These are phyloP conservation scores for Gnatocerus cornutus DNA, from an alignment of 2,888 invertebrate species.

Conservation along the genomic window DNA sequence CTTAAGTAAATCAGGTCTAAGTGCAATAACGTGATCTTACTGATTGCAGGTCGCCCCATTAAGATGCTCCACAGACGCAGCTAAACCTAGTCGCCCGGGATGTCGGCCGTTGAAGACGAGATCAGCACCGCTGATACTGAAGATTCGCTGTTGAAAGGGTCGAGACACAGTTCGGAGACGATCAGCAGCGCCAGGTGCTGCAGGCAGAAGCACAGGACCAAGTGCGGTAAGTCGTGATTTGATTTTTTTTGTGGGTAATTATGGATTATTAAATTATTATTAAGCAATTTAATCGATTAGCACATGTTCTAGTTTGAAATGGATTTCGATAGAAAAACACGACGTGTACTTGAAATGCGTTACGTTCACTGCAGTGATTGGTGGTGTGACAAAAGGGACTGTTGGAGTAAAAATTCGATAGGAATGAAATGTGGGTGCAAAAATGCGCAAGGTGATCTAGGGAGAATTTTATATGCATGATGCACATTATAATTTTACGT, in stretches of 20 bases:
- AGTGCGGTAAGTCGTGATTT: constrained; percentile 12
- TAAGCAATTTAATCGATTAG: constrained; percentile 31
- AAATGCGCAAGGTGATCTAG: constrained; percentile 10
- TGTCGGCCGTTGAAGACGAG: constrained; percentile 37
- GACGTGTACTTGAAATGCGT: constrained; percentile 30
- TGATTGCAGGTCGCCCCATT: constrained; percentile 32
- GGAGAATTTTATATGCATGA: neutral
- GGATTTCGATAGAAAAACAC: constrained; percentile 28
- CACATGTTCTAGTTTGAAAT: constrained; percentile 35
- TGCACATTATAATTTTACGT: neutral
- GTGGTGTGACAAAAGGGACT: constrained; percentile 19
- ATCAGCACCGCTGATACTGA: constrained; percentile 45
- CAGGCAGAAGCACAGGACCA: constrained; percentile 9
- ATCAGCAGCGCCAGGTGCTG: constrained; percentile 7
- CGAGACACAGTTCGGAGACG: constrained; percentile 37
- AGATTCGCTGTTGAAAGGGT: constrained; percentile 20
- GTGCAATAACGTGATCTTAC: constrained; percentile 18
- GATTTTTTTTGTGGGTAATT: constrained; percentile 2
- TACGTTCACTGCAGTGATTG: constrained; percentile 36
- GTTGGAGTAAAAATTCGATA: neutral
- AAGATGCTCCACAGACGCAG: constrained; percentile 24
- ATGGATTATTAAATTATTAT: constrained; percentile 8
- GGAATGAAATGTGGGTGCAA: constrained; percentile 25
- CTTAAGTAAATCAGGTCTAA: constrained; percentile 28
- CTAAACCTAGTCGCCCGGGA: constrained; percentile 34